Evolutionary conservation across 2,888 invertebrate genomes (phyloP), one percentile per base, ranked within the genome.

Genomic region (Diaphora mendica): DNA sequence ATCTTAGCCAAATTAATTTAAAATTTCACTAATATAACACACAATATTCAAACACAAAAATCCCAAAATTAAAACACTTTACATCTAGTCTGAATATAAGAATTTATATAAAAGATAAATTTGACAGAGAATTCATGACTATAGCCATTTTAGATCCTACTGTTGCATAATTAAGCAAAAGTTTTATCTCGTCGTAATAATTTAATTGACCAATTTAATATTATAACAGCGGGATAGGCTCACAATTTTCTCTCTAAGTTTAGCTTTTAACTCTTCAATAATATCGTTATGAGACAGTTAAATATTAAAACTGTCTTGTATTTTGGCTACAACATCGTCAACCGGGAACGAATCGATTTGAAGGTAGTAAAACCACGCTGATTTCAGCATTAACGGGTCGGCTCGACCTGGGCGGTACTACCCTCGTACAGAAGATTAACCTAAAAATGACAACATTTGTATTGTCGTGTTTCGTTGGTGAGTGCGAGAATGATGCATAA

Each of bases 101-200:
- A 30, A 64, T 44, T 70, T 48, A 64, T 33, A 51, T 51, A 39
- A 64, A 55, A 55, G 30, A 30, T 51, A 44, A 67, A 64, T 15
- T 42, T 44, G 39, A n/a, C 42, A 51, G 35, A 8, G 30, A 55
- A 67, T 67, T 71, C 67, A 71, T n/a, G 71, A 20, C 55, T 9
- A 55, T 55, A 7, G 30, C 23, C 23, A 30, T 55, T 67, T 71
- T 59, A 71, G 59, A 71, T 55, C 23, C 66, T 30, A 71, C 71
- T 71, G 76, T 81, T 64, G 73, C 62, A 70, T 74, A 44, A 33
- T 72, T 82, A 74, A 78, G 68, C 75, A 71, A 78, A 74, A 77
- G 66, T 80, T 82, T 81, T 72, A 82, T 68, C 70, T 66, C 44
- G 44, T 74, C 80, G 74, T 81, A 80, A 81, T 71, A 78, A 73